Percentiles rank a stretch among this genome's conserved stretches.
phyloP scores from a whole-genome alignment of 2,113 vertebrate genomes.

The Prinia subflava region DNA sequence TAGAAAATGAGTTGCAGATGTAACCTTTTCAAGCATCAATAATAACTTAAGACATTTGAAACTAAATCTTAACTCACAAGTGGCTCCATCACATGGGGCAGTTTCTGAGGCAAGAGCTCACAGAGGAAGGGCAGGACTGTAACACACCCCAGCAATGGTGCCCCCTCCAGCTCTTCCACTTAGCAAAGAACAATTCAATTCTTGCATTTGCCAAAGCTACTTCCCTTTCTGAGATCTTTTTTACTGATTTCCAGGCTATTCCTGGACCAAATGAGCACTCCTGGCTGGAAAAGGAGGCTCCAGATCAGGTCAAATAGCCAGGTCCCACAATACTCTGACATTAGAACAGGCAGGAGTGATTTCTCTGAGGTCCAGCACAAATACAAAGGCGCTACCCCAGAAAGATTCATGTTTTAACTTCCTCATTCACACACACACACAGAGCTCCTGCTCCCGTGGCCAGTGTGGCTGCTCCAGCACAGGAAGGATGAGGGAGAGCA shows the following conservation, averaged over 20 bases:
- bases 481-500: not conserved
- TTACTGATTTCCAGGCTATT: not conserved
- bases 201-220: not conserved
- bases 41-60: conserved; percentile 49
- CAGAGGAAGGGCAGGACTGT: not conserved
- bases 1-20: conserved; percentile 64
- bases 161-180: not conserved
- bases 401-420: not conserved
- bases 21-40: conserved; percentile 62
- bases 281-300: not conserved
- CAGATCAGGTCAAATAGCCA: not conserved
- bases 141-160: not conserved
- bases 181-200: not conserved
- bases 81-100: not conserved
- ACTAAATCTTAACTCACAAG: conserved; percentile 21
- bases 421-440: not conserved
- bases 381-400: not conserved
- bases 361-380: not conserved
- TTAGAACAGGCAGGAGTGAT: not conserved
- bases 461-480: not conserved
- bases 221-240: not conserved
- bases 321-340: not conserved
- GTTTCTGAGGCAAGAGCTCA: not conserved
- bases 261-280: not conserved
- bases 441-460: not conserved